These are phyloP conservation scores for Microcebus lehilahytsara DNA, from an alignment of 2,113 vertebrate species.

Conservation along the genomic window DNA sequence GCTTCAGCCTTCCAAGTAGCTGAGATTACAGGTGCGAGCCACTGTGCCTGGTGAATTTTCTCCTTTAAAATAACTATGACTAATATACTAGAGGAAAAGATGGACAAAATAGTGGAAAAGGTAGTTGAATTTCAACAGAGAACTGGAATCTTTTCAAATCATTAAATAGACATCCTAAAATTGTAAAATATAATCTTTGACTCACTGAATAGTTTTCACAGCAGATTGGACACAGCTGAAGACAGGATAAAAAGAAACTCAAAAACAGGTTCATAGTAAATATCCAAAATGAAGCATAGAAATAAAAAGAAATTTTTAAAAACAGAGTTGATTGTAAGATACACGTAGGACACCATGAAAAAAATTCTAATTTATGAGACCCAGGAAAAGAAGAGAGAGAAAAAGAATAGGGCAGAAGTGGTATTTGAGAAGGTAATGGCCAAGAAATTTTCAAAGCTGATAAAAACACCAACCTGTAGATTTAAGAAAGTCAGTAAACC, in stretches of 20 bases:
- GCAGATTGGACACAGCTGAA: not conserved
- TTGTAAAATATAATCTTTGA: not conserved
- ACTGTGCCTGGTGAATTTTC: no score
- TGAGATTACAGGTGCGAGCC: no score
- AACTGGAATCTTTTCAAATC: not conserved
- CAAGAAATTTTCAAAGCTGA: conserved; percentile 14
- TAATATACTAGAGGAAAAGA: not conserved
- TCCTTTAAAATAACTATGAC: conserved; percentile 28
- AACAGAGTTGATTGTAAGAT: not conserved
- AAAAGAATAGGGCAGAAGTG: not conserved
- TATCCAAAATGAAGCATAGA: not conserved
- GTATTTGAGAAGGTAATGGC: conserved; percentile 5
- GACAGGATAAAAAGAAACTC: not conserved
- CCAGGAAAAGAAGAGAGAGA: not conserved
- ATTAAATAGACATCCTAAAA: not conserved
- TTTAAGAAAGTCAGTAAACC: not conserved
- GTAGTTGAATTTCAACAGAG: not conserved
- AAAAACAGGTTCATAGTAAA: conserved; percentile 25
- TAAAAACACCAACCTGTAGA: not conserved
- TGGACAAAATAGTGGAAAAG: not conserved
- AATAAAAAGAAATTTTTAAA: not conserved
- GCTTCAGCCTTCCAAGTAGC: no score
- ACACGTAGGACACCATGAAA: not conserved
- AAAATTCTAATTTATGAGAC: not conserved
- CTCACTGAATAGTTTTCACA: not conserved